These are phyloP conservation scores for Drosophila watanabei DNA, from an alignment of 1,140 invertebrate genomes.

Conservation along the genomic window DNA sequence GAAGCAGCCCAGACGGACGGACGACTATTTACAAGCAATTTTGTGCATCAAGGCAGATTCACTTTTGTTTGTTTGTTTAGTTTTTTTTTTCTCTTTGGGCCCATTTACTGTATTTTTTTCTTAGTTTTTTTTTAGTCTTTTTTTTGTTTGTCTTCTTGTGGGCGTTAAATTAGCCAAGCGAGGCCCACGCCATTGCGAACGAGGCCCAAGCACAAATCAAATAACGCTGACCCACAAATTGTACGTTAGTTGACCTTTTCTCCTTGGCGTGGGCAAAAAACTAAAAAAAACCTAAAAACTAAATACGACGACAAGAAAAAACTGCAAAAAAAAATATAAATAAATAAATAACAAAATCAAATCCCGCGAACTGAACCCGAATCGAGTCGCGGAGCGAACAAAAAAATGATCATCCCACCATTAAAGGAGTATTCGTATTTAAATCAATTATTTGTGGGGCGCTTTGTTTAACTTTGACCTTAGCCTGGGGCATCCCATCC, in stretches of 20 bases:
- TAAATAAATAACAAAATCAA: slow-evolving; percentile 37
- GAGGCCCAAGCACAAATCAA: slow-evolving; percentile 75
- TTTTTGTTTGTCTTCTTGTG: slow-evolving; percentile 50
- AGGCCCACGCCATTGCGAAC: slow-evolving; percentile 67
- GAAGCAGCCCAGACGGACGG: slow-evolving; percentile 61
- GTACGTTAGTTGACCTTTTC: slow-evolving; percentile 81
- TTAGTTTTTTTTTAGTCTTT: not conserved
- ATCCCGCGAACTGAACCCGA: slow-evolving; percentile 13
- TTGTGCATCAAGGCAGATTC: slow-evolving; percentile 76
- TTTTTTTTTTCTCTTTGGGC: slow-evolving; percentile 22
- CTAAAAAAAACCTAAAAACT: not conserved
- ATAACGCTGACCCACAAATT: slow-evolving; percentile 84
- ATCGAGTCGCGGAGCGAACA: slow-evolving; percentile 17
- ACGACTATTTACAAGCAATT: slow-evolving; percentile 76
- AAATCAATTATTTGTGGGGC: slow-evolving; percentile 84
- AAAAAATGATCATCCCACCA: slow-evolving; percentile 56
- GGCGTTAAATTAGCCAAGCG: slow-evolving; percentile 78
- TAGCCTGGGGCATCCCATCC: slow-evolving; percentile 73
- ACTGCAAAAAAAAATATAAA: slow-evolving; percentile 19
- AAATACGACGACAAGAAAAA: slow-evolving; percentile 18
- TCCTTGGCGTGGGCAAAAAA: slow-evolving; percentile 53
- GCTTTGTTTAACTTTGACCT: slow-evolving; percentile 81
- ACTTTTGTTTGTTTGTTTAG: slow-evolving; percentile 76
- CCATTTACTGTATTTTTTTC: slow-evolving; percentile 23
- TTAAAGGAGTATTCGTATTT: slow-evolving; percentile 76